These are phyloP conservation scores for Axea sp. DNA, from an alignment of 2,888 invertebrate species.

Conservation along the genomic window DNA sequence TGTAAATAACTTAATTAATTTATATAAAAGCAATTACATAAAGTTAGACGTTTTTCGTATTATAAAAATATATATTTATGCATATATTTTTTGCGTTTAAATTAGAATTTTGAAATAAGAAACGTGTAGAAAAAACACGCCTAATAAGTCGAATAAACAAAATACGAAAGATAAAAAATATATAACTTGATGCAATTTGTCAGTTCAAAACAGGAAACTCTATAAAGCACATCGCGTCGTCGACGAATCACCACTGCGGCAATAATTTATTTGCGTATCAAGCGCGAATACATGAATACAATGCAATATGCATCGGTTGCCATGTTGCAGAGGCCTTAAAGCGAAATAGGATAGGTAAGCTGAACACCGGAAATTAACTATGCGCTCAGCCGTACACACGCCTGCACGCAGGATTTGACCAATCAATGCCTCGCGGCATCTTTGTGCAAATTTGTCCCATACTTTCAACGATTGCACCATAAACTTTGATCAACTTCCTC, in stretches of 20 bases:
- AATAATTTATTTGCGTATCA: slow-evolving; percentile 62
- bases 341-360: slow-evolving; percentile 64
- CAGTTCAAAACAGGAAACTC: too few species aligned
- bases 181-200: too few species aligned
- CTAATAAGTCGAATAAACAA: too few species aligned
- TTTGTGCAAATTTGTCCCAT: slow-evolving; percentile 53
- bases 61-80: too few species aligned
- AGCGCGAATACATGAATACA: slow-evolving; percentile 58
- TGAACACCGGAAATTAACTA: slow-evolving; percentile 72
- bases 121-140: too few species aligned
- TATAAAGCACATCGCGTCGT: too few species aligned
- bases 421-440: slow-evolving; percentile 71
- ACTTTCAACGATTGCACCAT: slow-evolving; percentile 31
- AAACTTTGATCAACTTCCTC: slow-evolving; percentile 32
- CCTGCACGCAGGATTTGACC: slow-evolving; percentile 69
- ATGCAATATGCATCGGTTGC: slow-evolving; percentile 62
- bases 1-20: too few species aligned
- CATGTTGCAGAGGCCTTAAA: slow-evolving; percentile 61
- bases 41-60: too few species aligned
- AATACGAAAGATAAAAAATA: too few species aligned
- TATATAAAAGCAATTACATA: too few species aligned
- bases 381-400: slow-evolving; percentile 68
- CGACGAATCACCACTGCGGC: slow-evolving; percentile 60
- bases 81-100: too few species aligned
- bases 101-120: too few species aligned